A percentile compares a stretch with the other conserved stretches of the same genome.
Conservation (phyloP, 2,797 vertebrate species). For the Taenioides sp. region DNA sequence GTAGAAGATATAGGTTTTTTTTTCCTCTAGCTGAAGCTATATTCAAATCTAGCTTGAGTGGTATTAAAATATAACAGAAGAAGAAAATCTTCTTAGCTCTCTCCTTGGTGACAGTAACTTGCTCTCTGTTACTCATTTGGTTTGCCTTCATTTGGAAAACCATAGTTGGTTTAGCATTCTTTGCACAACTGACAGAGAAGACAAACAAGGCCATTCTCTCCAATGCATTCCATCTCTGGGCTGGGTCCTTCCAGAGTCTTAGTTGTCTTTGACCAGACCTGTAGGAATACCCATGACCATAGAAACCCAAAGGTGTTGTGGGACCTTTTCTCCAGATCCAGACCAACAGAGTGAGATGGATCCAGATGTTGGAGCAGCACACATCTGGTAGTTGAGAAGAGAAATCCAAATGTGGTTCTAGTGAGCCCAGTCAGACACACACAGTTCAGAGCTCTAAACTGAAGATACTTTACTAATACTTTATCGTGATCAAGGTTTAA, state of each 20-base stretch:
- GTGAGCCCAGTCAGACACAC: too few relatives aligned
- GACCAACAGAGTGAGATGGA: slow-evolving; percentile 42
- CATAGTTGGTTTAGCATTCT: background rate
- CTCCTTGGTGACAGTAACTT: background rate
- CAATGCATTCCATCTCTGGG: slow-evolving; percentile 39
- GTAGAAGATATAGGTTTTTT: slow-evolving; percentile 15
- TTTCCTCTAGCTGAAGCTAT: background rate
- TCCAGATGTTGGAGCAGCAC: slow-evolving; percentile 55
- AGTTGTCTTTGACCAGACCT: slow-evolving; percentile 23
- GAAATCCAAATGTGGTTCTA: slow-evolving; percentile 54
- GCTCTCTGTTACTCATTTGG: background rate
- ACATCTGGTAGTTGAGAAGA: slow-evolving; percentile 47
- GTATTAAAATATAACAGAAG: background rate
- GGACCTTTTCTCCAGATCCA: slow-evolving; percentile 20
- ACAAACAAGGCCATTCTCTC: slow-evolving; percentile 14
- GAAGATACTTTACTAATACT: too few relatives aligned
- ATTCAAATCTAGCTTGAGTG: background rate
- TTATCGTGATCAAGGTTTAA: too few relatives aligned
- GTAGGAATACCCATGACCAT: slow-evolving; percentile 26
- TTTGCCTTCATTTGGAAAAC: background rate
- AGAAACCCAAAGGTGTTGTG: slow-evolving; percentile 6
- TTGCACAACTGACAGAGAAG: slow-evolving; percentile 5
- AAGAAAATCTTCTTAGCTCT: background rate
- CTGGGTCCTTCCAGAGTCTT: slow-evolving; percentile 31
- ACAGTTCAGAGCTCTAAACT: too few relatives aligned